Base-by-base conservation (phyloP, 2,797 vertebrate genomes). In the Rhinophrynus dorsalis region DNA sequence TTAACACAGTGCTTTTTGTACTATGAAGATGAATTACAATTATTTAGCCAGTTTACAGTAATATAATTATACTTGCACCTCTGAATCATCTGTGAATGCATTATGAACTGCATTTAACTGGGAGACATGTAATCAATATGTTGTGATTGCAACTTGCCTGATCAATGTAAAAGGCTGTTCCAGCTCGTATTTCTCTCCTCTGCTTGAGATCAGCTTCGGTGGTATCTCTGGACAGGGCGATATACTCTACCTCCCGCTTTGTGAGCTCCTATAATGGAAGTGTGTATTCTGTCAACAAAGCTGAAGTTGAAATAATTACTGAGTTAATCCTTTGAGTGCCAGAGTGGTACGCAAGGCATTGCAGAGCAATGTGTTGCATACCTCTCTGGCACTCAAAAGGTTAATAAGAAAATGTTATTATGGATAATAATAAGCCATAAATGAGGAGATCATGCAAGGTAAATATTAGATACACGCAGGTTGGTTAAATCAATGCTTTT, bases 171-270 rank as follows among this genome's bases (percentile, higher is more conserved):
- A 94, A 97, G 10, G 97, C 96, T 0, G 94, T 97, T 55, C 96
- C 97, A 1, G 86, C 86, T 13, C 92, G 87, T 74, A 99, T 99
- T 88, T 99, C 97, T 64, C 97, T 86, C 37, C 97, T 90, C 80
- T 99, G 97, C 65, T 99, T 99, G 56, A 99, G 92, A 79, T 99
- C 97, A 0, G 93, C 95, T 82, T 99, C 97, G 0, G 96, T 99
- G 29, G 97, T 99, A 76, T 99, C 97, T 45, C 97, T 89, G 0
- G 96, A 98, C 3, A 99, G 74, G 0, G 96, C 89, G 0, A 99
- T 91, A 40, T 98, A 99, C 73, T 99, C 96, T 0, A 94, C 96
- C 73, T 99, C 97, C 11, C 90, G 81, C 69, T 91, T 96, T 2
- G 96, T 99, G 83, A 99, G 77, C 77, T 99, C 96, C 97, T 99